Percentiles rank a stretch among this genome's conserved stretches.
Evolutionary conservation across 2,888 invertebrate species (phyloP).

Genomic region (Agapetus fuscipes): DNA sequence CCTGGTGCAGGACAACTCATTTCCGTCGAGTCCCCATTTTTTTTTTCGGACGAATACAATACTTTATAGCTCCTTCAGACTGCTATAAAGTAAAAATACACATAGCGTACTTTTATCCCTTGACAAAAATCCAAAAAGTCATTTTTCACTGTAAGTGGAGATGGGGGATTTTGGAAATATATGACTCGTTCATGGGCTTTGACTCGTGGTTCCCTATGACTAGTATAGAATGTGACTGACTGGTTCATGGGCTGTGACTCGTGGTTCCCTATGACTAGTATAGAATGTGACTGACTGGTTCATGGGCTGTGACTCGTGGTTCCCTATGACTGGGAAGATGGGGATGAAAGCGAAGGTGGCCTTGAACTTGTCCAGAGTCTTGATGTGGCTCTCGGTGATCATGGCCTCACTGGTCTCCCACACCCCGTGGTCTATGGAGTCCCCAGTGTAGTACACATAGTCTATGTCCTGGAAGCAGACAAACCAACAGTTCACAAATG

Average conservation of each 20-base stretch:
- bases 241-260: slow-evolving; percentile 75
- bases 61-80: no score
- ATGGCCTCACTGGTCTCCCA: slow-evolving; percentile 68
- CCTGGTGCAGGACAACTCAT: no score
- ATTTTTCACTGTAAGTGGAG: no score
- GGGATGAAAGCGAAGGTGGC: slow-evolving; percentile 50
- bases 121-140: no score
- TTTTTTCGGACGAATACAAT: no score
- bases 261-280: slow-evolving; percentile 74
- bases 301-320: slow-evolving; percentile 76
- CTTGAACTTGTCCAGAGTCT: slow-evolving; percentile 43
- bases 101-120: no score
- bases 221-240: no score
- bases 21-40: no score
- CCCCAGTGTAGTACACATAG: slow-evolving; percentile 75
- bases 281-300: no score
- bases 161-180: no score
- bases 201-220: slow-evolving; percentile 78
- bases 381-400: slow-evolving; percentile 49
- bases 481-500: no score
- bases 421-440: slow-evolving; percentile 77
- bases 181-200: slow-evolving; percentile 71
- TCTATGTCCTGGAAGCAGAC: slow-evolving; percentile 43
- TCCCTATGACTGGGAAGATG: slow-evolving; percentile 64
- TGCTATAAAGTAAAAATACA: no score